A percentile compares a stretch with the other conserved stretches of the same genome.
phyloP scores from a whole-genome alignment of 2,888 invertebrate genomes.

The Parascotia fuliginaria region DNA sequence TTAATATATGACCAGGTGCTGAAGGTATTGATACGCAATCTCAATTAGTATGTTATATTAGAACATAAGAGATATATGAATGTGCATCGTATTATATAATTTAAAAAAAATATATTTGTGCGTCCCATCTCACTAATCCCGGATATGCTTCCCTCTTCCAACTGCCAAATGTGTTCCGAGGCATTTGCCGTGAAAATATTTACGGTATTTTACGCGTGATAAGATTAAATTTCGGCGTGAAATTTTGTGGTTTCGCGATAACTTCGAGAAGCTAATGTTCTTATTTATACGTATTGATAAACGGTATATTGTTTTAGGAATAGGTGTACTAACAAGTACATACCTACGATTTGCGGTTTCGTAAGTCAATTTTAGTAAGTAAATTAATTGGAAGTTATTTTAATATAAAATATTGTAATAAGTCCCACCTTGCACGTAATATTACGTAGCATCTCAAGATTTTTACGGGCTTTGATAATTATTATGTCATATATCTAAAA shows the following conservation, averaged over 20 bases:
- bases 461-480: too few relatives aligned
- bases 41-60: background rate
- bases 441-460: too few relatives aligned
- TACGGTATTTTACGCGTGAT: conserved; percentile 10
- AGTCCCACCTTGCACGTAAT: conserved; percentile 14
- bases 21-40: too few relatives aligned
- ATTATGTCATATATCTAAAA: conserved; percentile 8
- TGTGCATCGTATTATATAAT: conserved; percentile 17
- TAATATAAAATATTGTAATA: conserved; percentile 24
- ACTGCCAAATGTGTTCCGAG: conserved; percentile 22
- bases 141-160: conserved; percentile 22
- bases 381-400: background rate
- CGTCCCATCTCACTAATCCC: conserved; percentile 6
- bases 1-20: background rate
- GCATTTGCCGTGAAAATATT: conserved; percentile 26
- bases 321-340: too few relatives aligned
- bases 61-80: too few relatives aligned
- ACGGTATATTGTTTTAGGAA: background rate
- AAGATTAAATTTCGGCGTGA: conserved; percentile 11
- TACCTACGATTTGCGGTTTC: too few relatives aligned
- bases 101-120: conserved; percentile 19
- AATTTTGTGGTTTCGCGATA: conserved; percentile 6
- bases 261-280: conserved; percentile 1
- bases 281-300: background rate
- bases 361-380: background rate